A percentile compares a stretch with the other conserved stretches of the same genome.
These are phyloP conservation scores for Pasiphila rectangulata DNA, from an alignment of 2,888 invertebrate species.

Conservation along the genomic window DNA sequence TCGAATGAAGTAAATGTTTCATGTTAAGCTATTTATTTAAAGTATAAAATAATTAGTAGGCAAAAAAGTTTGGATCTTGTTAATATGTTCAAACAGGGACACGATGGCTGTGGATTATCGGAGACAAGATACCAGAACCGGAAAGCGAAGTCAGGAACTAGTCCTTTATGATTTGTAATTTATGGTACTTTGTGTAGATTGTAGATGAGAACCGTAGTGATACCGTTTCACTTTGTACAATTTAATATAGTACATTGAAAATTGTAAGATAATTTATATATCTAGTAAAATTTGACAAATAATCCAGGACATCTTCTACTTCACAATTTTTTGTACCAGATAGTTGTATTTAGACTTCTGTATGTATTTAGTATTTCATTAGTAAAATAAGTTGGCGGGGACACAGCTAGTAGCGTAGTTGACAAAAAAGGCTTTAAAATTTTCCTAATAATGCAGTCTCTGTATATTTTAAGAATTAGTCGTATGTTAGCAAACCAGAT, in stretches of 20 bases:
- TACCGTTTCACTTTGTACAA: neutral
- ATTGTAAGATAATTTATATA: slow-evolving; percentile 6
- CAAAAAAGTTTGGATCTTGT: too few relatives aligned
- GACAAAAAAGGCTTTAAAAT: slow-evolving; percentile 44
- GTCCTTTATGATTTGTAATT: slow-evolving; percentile 3
- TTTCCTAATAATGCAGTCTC: slow-evolving; percentile 36
- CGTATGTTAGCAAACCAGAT: slow-evolving; percentile 13
- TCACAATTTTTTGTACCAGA: slow-evolving; percentile 47
- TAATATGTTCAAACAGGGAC: too few relatives aligned
- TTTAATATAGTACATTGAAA: slow-evolving; percentile 19
- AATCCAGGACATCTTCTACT: slow-evolving; percentile 27
- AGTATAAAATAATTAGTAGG: too few relatives aligned
- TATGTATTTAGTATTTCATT: slow-evolving; percentile 61
- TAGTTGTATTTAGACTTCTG: slow-evolving; percentile 59
- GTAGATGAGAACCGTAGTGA: neutral
- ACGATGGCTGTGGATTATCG: too few relatives aligned
- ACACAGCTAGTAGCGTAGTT: slow-evolving; percentile 36
- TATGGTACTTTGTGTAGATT: neutral
- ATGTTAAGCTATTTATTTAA: too few relatives aligned
- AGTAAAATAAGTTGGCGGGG: slow-evolving; percentile 42
- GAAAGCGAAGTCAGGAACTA: slow-evolving; percentile 7
- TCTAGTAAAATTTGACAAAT: slow-evolving; percentile 9
- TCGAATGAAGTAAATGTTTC: too few relatives aligned
- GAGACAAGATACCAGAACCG: neutral
- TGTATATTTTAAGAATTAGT: slow-evolving; percentile 35